These are phyloP conservation scores for Blastobasis adustella DNA, from an alignment of 2,888 invertebrate genomes.

Conservation along the genomic window DNA sequence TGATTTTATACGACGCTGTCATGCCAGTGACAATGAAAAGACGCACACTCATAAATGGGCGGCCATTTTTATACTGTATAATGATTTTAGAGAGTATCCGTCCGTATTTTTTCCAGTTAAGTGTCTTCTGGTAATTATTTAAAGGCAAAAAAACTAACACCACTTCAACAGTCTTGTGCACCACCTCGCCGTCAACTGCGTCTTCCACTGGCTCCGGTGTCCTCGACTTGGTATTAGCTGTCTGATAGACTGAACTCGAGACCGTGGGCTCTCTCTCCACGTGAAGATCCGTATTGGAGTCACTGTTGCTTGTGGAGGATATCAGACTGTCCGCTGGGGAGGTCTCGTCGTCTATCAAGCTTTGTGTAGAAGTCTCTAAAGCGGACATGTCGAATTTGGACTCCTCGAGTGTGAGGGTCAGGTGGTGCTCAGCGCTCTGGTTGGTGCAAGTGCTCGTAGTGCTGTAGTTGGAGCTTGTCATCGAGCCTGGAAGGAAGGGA, in stretches of 20 bases:
- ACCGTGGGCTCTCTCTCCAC: constrained; percentile 65
- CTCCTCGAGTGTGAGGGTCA: constrained; percentile 80
- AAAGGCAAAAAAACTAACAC: no score
- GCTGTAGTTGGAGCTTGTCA: constrained; percentile 71
- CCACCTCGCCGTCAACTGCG: constrained; percentile 48
- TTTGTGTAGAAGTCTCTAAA: constrained; percentile 78
- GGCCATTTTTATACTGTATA: no score
- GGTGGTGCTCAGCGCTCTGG: constrained; percentile 61
- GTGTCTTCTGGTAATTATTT: no score
- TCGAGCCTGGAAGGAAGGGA: constrained; percentile 45
- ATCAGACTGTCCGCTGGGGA: constrained; percentile 88
- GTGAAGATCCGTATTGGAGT: constrained; percentile 70
- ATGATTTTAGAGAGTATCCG: no score
- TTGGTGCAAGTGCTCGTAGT: constrained; percentile 69
- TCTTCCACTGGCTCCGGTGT: constrained; percentile 53
- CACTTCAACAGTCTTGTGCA: constrained; percentile 10
- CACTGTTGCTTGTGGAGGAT: constrained; percentile 77
- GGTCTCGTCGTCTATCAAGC: constrained; percentile 86
- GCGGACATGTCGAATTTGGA: constrained; percentile 85
- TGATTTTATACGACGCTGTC: no score
- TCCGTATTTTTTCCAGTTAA: no score
- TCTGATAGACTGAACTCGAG: constrained; percentile 64
- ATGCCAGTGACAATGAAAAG: no score
- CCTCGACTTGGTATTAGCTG: constrained; percentile 71
- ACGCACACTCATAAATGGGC: no score